A percentile compares a stretch with the other conserved stretches of the same genome.
phyloP scores from a whole-genome alignment of 92 coral and sea anemone genomes.

The Palythoa caribaeorum region DNA sequence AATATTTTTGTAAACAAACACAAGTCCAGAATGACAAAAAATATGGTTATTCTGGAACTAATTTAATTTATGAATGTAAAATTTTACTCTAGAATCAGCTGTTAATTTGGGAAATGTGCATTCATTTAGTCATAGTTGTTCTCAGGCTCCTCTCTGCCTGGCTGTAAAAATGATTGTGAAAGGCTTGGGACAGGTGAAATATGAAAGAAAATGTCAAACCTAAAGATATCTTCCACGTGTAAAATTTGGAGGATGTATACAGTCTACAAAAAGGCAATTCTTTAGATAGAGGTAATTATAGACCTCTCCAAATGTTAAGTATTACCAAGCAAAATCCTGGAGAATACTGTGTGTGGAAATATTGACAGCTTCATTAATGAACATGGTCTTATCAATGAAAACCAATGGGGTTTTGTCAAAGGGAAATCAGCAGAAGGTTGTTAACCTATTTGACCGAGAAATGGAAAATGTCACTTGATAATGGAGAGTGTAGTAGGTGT shows the following conservation, averaged over 20 bases:
- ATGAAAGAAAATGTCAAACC: too few relatives aligned
- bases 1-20: too few relatives aligned
- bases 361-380: neutral
- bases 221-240: too few relatives aligned
- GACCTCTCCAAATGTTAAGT: neutral
- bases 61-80: too few relatives aligned
- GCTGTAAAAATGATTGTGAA: too few relatives aligned
- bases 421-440: neutral
- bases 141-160: too few relatives aligned
- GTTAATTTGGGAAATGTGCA: too few relatives aligned
- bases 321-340: neutral
- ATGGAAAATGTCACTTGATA: slow-evolving; percentile 70
- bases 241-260: slow-evolving; percentile 49
- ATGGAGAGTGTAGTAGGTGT: slow-evolving; percentile 59
- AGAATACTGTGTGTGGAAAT: neutral
- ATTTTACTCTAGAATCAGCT: too few relatives aligned
- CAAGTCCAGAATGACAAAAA: too few relatives aligned
- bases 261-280: slow-evolving; percentile 57
- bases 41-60: too few relatives aligned
- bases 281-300: slow-evolving; percentile 31
- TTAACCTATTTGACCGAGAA: slow-evolving; percentile 33
- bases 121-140: too few relatives aligned
- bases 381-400: neutral
- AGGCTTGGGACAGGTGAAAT: too few relatives aligned
- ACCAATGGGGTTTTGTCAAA: neutral